These are phyloP conservation scores for Podarcis lilfordi DNA, from an alignment of 2,797 vertebrate genomes.

Conservation along the genomic window DNA sequence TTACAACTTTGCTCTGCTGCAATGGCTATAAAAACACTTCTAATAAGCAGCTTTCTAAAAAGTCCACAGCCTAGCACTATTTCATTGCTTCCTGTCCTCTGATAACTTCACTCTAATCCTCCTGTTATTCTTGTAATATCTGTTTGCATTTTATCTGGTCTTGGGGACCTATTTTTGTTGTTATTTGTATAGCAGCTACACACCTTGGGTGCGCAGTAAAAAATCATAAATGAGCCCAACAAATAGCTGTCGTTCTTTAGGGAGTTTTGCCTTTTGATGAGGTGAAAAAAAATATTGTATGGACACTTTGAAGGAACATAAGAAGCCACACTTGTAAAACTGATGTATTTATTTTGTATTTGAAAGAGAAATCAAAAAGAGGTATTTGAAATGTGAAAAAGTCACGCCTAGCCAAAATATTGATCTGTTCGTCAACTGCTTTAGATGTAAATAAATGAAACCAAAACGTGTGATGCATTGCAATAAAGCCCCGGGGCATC, in stretches of 20 bases:
- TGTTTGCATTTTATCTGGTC: neutral
- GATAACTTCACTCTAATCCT: neutral
- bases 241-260: neutral
- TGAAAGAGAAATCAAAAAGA: neutral
- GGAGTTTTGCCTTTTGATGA: neutral
- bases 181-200: neutral
- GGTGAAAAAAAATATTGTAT: neutral
- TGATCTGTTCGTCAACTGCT: slow-evolving; percentile 5
- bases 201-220: neutral
- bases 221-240: neutral
- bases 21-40: neutral
- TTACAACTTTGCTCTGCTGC: neutral
- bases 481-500: neutral
- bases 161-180: neutral
- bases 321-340: neutral
- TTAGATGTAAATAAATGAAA: slow-evolving; percentile 20
- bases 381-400: neutral
- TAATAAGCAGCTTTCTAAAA: neutral
- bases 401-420: neutral
- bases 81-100: neutral
- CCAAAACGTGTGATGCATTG: neutral
- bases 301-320: neutral
- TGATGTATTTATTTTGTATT: neutral
- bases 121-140: neutral
- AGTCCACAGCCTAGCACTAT: neutral